A percentile compares a stretch with the other conserved stretches of the same genome.
These are phyloP conservation scores for Nasonia longicornis DNA, from an alignment of 1,140 invertebrate genomes.

Conservation along the genomic window DNA sequence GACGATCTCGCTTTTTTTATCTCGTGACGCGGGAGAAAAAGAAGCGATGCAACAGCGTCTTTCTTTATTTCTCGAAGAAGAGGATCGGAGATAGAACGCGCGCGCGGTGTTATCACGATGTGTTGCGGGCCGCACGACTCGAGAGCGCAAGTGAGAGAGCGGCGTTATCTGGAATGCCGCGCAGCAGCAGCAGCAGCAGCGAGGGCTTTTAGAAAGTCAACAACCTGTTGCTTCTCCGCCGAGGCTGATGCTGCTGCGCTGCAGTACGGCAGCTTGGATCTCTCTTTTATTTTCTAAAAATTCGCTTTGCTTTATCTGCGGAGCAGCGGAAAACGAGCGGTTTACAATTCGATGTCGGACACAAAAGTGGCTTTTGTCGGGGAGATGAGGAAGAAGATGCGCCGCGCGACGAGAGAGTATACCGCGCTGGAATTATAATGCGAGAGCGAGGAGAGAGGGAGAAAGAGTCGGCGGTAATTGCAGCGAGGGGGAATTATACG, in stretches of 20 bases:
- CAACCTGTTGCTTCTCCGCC: conserved; percentile 10
- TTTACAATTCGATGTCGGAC: conserved; percentile 18
- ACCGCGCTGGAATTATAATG: neutral
- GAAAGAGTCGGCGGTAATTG: neutral
- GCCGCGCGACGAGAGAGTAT: neutral
- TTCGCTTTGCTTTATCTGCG: conserved; percentile 18
- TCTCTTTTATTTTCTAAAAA: conserved; percentile 30
- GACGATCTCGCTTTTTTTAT: conserved; percentile 23
- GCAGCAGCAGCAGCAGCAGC: neutral
- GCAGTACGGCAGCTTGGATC: neutral
- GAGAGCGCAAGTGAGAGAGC: neutral
- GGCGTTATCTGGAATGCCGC: conserved; percentile 4
- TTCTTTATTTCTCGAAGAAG: neutral
- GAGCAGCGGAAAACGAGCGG: conserved; percentile 15
- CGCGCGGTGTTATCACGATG: neutral
- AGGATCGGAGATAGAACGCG: neutral
- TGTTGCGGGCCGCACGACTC: neutral
- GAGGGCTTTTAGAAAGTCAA: conserved; percentile 13
- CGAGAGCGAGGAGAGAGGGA: neutral
- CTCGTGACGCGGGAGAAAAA: neutral
- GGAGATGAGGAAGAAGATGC: neutral
- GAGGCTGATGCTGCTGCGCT: neutral
- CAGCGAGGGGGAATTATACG: conserved; percentile 3
- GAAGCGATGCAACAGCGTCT: neutral
- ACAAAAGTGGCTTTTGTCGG: neutral